Evolutionary conservation across 2,113 vertebrate species (phyloP).

Genomic region (Ctenomys sociabilis): DNA sequence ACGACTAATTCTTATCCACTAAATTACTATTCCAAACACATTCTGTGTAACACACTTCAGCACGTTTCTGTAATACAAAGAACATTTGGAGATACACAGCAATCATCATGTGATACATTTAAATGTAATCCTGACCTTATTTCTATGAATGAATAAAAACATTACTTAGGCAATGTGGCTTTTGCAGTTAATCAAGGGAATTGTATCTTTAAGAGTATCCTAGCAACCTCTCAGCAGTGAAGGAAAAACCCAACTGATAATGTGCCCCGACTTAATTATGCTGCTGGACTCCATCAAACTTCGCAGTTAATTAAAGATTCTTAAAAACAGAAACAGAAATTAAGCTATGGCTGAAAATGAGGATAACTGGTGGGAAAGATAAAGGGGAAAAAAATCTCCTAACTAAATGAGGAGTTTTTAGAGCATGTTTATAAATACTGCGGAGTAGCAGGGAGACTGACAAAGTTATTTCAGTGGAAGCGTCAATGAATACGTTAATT

Average conservation of each 20-base stretch:
- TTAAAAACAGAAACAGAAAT: constrained; percentile 77
- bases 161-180: constrained; percentile 79
- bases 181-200: constrained; percentile 84
- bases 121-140: constrained; percentile 64
- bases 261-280: constrained; percentile 80
- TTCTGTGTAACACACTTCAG: constrained; percentile 54
- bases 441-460: neutral
- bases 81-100: constrained; percentile 23
- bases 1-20: constrained; percentile 28
- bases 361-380: neutral
- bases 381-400: neutral
- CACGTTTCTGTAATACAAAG: constrained; percentile 64
- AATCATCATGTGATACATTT: constrained; percentile 75
- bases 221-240: constrained; percentile 85
- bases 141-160: constrained; percentile 78
- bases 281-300: constrained; percentile 83
- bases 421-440: constrained; percentile 44
- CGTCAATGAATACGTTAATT: constrained; percentile 46
- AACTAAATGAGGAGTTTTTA: constrained; percentile 18
- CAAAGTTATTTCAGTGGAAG: neutral
- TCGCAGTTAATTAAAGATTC: constrained; percentile 82
- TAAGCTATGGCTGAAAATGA: constrained; percentile 78
- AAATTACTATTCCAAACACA: constrained; percentile 73
- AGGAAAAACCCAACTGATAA: constrained; percentile 77
- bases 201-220: constrained; percentile 84